Evolutionary conservation across 2,113 vertebrate species (phyloP), one percentile per base, ranked within the genome.

Genomic region (Oncorhynchus nerka): DNA sequence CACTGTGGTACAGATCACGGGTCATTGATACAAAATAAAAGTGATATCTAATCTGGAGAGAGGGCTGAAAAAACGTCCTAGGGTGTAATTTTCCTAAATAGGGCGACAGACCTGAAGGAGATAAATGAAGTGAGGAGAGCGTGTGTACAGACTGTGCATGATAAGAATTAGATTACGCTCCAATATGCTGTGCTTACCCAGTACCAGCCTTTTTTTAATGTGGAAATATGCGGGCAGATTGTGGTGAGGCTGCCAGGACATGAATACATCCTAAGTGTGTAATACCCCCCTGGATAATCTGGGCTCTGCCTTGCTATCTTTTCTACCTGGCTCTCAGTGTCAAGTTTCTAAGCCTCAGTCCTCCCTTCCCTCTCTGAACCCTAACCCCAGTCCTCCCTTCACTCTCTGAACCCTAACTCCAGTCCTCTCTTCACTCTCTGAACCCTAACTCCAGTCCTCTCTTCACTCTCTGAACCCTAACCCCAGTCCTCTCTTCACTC

Each of bases 21-120:
- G 81, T 83, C 81, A 75, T 49, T 86, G 86, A 80, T 86, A 82
- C 79, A 79, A 87, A 87, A 86, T 77, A 77, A 80, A 83, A 85
- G 79, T 69, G 69, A 66, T 83, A 85, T 77, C 69, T 71, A 73
- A 89, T 80, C 64, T 81, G 71, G 77, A n/a, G 15, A 75, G 74
- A 74, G 71, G 65, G 74, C 66, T 64, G 51, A 34, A 68, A 57
- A 48, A 75, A 76, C 78, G 77, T 68, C 64, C 45, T 22, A 16
- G 39, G 39, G 2, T 45, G 9, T 45, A 45, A 45, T 45, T 45
- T 68, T 72, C 76, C 81, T 75, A 82, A 85, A 81, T 8, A 74
- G 77, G 12, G 75, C 66, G 71, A 79, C 30, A 20, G 22, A 78
- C 79, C 71, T 61, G 48, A 73, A 55, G 65, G 16, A 73, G 51